Conservation (phyloP, 2,113 vertebrate genomes). For the Calidris pugnax region DNA sequence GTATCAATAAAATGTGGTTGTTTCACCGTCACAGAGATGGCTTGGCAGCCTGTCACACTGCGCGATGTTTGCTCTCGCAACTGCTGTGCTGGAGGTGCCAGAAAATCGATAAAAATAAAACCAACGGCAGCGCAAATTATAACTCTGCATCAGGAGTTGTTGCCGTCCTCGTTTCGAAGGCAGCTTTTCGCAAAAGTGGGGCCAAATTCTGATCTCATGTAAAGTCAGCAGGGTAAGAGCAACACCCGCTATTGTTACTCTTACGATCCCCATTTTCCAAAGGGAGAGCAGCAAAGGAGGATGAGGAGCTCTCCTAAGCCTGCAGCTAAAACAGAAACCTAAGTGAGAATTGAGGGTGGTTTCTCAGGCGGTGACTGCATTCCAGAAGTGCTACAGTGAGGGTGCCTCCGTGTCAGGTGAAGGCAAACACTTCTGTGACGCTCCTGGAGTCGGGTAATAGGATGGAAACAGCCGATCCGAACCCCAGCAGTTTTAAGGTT, state of each 20-base stretch:
- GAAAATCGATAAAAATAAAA: constrained; percentile 25
- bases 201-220: neutral
- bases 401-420: neutral
- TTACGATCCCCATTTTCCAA: neutral
- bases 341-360: neutral
- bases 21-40: neutral
- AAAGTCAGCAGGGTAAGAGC: neutral
- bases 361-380: neutral
- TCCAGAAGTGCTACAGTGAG: neutral
- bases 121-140: neutral
- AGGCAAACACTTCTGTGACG: neutral
- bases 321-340: accelerated
- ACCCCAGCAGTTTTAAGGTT: neutral
- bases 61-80: neutral
- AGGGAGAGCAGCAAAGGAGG: neutral
- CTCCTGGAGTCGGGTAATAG: neutral
- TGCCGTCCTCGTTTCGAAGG: neutral
- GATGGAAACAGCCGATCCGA: accelerated
- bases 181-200: neutral
- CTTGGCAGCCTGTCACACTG: neutral
- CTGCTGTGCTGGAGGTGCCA: constrained; percentile 15
- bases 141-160: neutral
- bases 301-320: neutral
- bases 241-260: neutral
- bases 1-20: neutral